Conservation (phyloP, 2,113 vertebrate species). For the Clarias gariepinus region DNA sequence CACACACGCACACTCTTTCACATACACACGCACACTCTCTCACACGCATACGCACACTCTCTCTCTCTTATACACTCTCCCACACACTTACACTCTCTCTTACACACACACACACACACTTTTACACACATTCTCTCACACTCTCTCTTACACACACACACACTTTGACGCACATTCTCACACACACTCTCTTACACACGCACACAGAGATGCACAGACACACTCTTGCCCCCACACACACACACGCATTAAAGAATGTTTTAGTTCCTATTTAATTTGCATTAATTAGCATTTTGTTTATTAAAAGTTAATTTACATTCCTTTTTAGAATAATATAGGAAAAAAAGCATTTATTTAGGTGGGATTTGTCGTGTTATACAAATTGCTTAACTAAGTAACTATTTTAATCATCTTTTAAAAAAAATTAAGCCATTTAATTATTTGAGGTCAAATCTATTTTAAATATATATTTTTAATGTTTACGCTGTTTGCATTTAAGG, state of each 20-base stretch:
- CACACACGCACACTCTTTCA: neutral
- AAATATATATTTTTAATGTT: too few species aligned
- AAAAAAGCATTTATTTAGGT: neutral
- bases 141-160: neutral
- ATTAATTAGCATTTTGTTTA: neutral
- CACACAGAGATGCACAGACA: too few species aligned
- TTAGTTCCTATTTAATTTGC: neutral
- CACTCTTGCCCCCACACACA: too few species aligned
- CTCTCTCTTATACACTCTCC: neutral
- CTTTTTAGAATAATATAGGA: neutral
- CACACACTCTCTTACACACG: too few species aligned
- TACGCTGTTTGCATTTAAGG: too few species aligned
- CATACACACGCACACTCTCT: neutral
- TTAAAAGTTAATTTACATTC: neutral
- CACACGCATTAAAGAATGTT: neutral
- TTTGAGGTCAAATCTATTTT: too few species aligned
- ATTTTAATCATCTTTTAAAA: too few species aligned
- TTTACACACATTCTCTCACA: conserved; percentile 78
- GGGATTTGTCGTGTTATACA: neutral
- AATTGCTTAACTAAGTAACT: too few species aligned
- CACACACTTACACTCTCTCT: too few species aligned
- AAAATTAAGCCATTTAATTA: too few species aligned
- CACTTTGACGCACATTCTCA: neutral
- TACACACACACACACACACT: conserved; percentile 2
- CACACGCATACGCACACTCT: neutral